phyloP scores from a whole-genome alignment of 2,888 invertebrate species.

The Drosophila bunnanda region DNA sequence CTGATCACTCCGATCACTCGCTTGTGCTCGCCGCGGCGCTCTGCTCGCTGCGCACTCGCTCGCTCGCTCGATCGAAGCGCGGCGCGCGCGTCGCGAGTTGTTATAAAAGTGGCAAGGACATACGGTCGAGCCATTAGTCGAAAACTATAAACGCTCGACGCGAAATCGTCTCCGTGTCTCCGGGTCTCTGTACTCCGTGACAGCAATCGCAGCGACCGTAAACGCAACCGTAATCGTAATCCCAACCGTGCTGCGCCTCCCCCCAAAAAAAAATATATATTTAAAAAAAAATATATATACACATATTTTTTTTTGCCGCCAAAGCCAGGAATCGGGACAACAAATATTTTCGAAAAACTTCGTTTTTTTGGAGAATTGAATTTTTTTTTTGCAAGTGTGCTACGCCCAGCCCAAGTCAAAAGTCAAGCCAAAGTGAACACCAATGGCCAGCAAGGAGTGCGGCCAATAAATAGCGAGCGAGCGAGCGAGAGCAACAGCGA shows the following conservation, averaged over 20 bases:
- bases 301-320: conserved; percentile 13
- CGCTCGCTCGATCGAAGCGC: conserved; percentile 74
- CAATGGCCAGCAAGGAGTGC: conserved; percentile 57
- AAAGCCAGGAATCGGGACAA: background rate
- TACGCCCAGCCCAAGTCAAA: conserved; percentile 1
- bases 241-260: background rate
- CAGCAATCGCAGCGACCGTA: conserved; percentile 3
- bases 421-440: conserved; percentile 69
- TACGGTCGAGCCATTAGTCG: conserved; percentile 85
- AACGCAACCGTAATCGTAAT: background rate
- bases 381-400: conserved; percentile 16
- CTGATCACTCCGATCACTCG: conserved; percentile 67
- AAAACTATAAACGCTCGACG: conserved; percentile 85
- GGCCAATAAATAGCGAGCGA: conserved; percentile 10
- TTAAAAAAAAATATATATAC: background rate
- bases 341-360: background rate
- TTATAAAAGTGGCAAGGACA: conserved; percentile 85
- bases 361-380: background rate
- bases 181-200: conserved; percentile 45
- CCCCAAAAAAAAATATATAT: background rate
- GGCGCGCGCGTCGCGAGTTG: conserved; percentile 70
- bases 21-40: conserved; percentile 50
- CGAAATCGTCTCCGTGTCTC: conserved; percentile 82
- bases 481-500: background rate
- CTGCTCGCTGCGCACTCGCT: conserved; percentile 43